phyloP scores from a whole-genome alignment of 2,797 vertebrate genomes.

The Pyrocephalus nanus region DNA sequence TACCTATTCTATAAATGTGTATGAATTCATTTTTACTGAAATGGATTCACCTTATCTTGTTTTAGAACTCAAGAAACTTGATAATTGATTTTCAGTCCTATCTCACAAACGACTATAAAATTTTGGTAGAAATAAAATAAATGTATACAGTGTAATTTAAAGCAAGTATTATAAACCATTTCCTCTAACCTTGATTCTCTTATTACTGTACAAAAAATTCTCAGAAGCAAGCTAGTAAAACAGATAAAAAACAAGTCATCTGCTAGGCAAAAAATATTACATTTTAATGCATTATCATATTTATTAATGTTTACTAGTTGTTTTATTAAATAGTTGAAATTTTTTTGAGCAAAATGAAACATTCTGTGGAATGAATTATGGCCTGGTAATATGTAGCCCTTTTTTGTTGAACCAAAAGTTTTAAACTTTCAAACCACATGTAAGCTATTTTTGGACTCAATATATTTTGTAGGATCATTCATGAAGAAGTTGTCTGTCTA shows the following conservation, averaged over 20 bases:
- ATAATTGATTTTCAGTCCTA: not conserved
- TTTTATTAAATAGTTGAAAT: not conserved
- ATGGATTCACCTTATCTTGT: not conserved
- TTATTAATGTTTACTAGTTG: not conserved
- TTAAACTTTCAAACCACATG: not conserved
- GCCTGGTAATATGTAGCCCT: not conserved
- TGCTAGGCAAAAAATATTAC: not conserved
- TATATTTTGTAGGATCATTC: not conserved
- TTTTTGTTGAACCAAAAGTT: not conserved
- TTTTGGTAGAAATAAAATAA: not conserved
- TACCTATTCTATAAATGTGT: not conserved
- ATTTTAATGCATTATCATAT: not conserved
- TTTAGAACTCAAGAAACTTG: not conserved
- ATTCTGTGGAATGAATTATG: not conserved
- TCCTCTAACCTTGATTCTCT: not conserved
- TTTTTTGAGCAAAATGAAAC: not conserved
- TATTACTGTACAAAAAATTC: not conserved
- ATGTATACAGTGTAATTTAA: not conserved
- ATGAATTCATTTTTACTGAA: not conserved
- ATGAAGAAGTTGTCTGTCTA: not conserved
- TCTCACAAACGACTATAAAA: not conserved
- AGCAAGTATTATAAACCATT: not conserved
- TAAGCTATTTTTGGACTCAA: not conserved
- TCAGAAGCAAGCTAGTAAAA: not conserved
- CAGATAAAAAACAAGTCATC: not conserved